Conservation (phyloP, 2,797 vertebrate genomes). For the Sebastes taczanowskii region DNA sequence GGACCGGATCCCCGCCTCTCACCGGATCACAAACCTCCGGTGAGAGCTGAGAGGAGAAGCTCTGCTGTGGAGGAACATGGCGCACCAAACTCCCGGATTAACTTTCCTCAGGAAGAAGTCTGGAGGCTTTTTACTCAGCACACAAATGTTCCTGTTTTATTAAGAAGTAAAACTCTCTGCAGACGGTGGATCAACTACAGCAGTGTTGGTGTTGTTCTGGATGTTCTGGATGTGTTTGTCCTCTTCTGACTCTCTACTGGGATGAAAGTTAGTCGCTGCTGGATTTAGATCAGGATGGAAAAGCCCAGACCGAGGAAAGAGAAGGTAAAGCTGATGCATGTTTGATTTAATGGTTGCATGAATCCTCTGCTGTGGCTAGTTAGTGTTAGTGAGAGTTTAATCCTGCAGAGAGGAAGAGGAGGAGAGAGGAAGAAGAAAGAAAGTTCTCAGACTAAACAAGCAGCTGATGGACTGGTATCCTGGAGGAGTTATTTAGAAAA, state of each 20-base stretch:
- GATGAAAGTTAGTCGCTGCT: slow-evolving; percentile 76
- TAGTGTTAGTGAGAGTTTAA: too few relatives aligned
- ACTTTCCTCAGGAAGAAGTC: slow-evolving; percentile 41
- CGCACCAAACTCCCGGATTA: slow-evolving; percentile 68
- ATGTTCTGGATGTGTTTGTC: slow-evolving; percentile 41
- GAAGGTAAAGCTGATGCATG: slow-evolving; percentile 71
- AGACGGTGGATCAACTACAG: accelerated
- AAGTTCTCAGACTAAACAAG: background rate
- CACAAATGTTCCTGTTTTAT: background rate
- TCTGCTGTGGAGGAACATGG: slow-evolving; percentile 80
- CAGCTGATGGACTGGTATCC: background rate
- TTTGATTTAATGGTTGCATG: background rate
- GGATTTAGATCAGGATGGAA: slow-evolving; percentile 80
- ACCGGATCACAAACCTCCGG: slow-evolving; percentile 63
- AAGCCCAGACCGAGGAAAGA: slow-evolving; percentile 77
- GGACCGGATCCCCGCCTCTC: slow-evolving; percentile 79
- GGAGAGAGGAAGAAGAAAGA: background rate
- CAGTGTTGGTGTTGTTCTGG: background rate
- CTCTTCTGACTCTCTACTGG: slow-evolving; percentile 33
- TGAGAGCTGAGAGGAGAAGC: slow-evolving; percentile 51
- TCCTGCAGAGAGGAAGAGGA: background rate
- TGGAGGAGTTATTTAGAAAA: background rate
- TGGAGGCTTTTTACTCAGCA: background rate
- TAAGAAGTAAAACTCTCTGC: accelerated
- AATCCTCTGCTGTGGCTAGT: background rate